Conservation (phyloP, 1,140 invertebrate genomes). For the Trichonephila clavipes region DNA sequence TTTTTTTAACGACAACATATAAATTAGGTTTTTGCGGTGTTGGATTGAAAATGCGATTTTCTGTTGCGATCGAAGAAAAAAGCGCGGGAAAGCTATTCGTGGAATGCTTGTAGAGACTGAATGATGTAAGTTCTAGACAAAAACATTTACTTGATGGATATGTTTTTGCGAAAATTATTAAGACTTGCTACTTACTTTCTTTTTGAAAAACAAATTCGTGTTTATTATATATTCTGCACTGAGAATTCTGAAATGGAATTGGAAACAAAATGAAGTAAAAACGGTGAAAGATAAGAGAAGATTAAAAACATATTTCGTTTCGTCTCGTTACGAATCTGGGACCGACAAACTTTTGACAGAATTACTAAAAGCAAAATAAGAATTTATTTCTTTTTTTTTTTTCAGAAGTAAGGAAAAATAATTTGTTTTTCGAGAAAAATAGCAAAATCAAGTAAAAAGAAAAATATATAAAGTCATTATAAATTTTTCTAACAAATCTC, state of each 20-base stretch:
- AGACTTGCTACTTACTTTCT: background rate
- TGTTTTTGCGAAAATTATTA: background rate
- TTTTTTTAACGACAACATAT: conserved; percentile 47
- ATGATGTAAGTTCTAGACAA: background rate
- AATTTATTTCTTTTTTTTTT: too few species aligned
- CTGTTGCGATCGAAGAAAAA: background rate
- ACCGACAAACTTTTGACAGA: background rate
- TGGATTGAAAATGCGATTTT: conserved; percentile 35
- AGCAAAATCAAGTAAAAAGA: too few species aligned
- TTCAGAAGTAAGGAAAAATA: too few species aligned
- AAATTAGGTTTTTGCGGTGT: conserved; percentile 24
- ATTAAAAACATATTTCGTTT: background rate
- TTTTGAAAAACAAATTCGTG: background rate
- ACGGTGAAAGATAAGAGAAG: background rate
- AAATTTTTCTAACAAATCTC: too few species aligned
- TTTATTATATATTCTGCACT: background rate
- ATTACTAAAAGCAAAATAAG: background rate
- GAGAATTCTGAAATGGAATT: background rate
- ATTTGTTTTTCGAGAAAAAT: too few species aligned
- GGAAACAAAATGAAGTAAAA: background rate
- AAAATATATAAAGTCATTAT: too few species aligned
- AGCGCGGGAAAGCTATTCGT: conserved; percentile 6
- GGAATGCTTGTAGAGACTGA: conserved; percentile 6
- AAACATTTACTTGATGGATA: conserved; percentile 9
- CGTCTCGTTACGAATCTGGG: background rate